A percentile compares a stretch with the other conserved stretches of the same genome.
These are phyloP conservation scores for Salvator merianae DNA, from an alignment of 2,113 vertebrate genomes.

Conservation along the genomic window DNA sequence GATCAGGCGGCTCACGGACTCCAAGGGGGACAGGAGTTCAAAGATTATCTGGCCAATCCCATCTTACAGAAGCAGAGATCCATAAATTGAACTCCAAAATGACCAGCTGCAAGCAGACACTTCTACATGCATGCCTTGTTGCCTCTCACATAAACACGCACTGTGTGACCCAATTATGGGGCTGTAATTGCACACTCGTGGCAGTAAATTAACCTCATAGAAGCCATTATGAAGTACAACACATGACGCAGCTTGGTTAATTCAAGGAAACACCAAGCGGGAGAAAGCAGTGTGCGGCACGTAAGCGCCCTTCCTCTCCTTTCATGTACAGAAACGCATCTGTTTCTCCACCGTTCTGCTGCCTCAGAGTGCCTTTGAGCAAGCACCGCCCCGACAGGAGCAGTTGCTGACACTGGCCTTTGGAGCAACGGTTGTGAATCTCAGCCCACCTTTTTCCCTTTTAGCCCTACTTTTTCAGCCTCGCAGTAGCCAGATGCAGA, in stretches of 20 bases:
- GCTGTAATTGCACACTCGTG: conserved; percentile 57
- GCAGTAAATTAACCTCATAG: conserved; percentile 40
- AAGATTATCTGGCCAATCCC: too few relatives aligned
- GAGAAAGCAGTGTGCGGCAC: rapidly evolving
- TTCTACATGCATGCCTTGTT: not conserved
- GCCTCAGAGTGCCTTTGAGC: too few relatives aligned
- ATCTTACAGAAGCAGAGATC: conserved; percentile 4
- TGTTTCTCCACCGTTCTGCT: too few relatives aligned
- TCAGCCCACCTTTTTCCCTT: too few relatives aligned
- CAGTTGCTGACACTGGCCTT: too few relatives aligned
- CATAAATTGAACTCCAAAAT: conserved; percentile 52
- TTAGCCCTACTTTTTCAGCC: too few relatives aligned
- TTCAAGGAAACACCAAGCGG: not conserved
- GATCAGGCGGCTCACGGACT: too few relatives aligned
- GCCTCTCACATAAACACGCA: conserved; percentile 27
- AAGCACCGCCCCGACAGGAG: too few relatives aligned
- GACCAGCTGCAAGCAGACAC: conserved; percentile 35
- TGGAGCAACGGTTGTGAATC: too few relatives aligned
- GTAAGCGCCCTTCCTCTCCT: rapidly evolving
- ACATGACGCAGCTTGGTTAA: conserved; percentile 43
- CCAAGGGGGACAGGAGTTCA: too few relatives aligned
- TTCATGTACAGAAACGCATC: not conserved
- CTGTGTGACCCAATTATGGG: conserved; percentile 42
- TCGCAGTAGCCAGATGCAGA: too few relatives aligned
- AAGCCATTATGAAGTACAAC: not conserved